Base-by-base conservation (phyloP, 2,888 invertebrate genomes). In the Limnephilus rhombicus region DNA sequence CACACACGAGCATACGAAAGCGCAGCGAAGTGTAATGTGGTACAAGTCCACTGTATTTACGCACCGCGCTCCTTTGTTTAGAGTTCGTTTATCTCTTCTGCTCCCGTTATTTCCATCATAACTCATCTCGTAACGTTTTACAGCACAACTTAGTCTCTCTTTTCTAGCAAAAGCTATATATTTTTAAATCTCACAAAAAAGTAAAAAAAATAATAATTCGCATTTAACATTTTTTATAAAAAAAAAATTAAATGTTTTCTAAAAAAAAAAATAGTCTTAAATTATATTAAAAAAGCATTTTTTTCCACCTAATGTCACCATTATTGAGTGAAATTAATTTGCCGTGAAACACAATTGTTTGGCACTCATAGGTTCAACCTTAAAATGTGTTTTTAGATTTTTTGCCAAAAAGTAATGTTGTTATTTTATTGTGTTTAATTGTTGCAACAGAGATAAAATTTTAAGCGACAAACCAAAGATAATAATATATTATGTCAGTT, bases 41-140 rank as follows among this genome's bases (percentile, higher is more conserved):
- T 37, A 80, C 37, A 89, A 89, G 88, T 89, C 88, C 41, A 80
- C 88, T 89, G 88, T 89, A 37, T 80, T 89, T 89, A 89, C 80
- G 41, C 88, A 89, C 37, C 80, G 88, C 68, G 80, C 88, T 89
- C 88, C 88, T 89, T 89, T 89, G 88, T 89, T 89, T 80, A 80
- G 80, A 89, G 88, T 89, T 80, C 88, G 37, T 89, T 89, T 89
- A 89, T 89, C 88, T 89, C n/a, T 41, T 85, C 68, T 87, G 41
- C 88, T 89, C 88, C 88, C 88, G 88, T 89, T 89, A 89, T 68
- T 83, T 83, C 34, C 83, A 83, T 83, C 68, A 68, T 68, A 68
- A 68, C 68, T 68, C 68, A 24, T 68, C 68, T 68, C 68, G 24
- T 68, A 68, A 68, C 68, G 68, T 68, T 68, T 68, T 24, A 68